Evolutionary conservation across 2,797 vertebrate species (phyloP).

Genomic region (Enteromius thamalakanensis): DNA sequence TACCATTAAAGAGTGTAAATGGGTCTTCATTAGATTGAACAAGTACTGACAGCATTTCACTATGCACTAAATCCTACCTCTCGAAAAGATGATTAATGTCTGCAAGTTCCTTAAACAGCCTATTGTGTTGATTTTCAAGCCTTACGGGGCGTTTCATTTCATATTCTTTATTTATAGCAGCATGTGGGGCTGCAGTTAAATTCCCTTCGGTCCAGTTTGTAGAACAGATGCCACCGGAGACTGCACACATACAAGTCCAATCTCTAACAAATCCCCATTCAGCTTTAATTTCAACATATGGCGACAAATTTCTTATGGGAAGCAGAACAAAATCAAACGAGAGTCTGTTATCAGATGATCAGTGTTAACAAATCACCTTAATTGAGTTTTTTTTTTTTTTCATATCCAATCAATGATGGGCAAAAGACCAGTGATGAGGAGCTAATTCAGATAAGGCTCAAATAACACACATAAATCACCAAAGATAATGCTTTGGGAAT

Average conservation of each 20-base stretch:
- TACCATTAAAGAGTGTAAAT: slow-evolving; percentile 12
- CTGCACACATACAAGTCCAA: slow-evolving; percentile 26
- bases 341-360: slow-evolving; percentile 10
- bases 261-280: slow-evolving; percentile 37
- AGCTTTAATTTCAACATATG: slow-evolving; percentile 44
- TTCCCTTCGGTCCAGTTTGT: slow-evolving; percentile 75
- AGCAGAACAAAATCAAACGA: slow-evolving; percentile 19
- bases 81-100: slow-evolving; percentile 64
- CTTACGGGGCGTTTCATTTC: slow-evolving; percentile 72
- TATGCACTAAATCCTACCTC: slow-evolving; percentile 10
- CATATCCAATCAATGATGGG: neutral
- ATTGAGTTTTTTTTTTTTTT: neutral
- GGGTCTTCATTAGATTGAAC: slow-evolving; percentile 14
- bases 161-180: slow-evolving; percentile 80
- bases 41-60: slow-evolving; percentile 37
- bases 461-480: neutral
- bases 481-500: neutral
- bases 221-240: slow-evolving; percentile 71
- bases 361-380: neutral
- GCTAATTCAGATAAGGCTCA: neutral
- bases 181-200: slow-evolving; percentile 69
- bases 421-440: neutral
- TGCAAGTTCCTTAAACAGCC: slow-evolving; percentile 54
- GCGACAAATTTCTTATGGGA: slow-evolving; percentile 18
- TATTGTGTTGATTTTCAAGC: slow-evolving; percentile 61